Evolutionary conservation across 92 coral and sea anemone species (phyloP).

Genomic region (Porites lobata): DNA sequence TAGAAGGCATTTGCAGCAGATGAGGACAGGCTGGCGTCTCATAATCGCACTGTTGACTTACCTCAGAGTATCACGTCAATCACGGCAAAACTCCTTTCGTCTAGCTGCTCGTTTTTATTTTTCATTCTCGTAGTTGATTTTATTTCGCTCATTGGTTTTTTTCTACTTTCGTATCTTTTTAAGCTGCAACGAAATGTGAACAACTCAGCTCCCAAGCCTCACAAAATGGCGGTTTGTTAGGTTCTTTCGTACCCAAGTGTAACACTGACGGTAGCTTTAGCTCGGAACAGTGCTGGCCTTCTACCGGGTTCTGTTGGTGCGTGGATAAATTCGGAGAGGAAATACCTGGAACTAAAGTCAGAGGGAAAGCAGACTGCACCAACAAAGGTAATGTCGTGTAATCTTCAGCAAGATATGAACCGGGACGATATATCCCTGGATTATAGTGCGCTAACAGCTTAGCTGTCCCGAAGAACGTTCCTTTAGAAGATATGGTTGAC

Average conservation of each 20-base stretch:
- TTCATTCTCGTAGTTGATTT: not conserved
- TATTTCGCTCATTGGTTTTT: not conserved
- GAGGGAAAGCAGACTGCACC: constrained; percentile 73
- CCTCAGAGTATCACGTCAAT: no score
- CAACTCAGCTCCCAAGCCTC: constrained; percentile 25
- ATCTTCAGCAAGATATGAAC: not conserved
- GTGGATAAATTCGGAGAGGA: constrained; percentile 44
- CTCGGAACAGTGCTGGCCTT: constrained; percentile 73
- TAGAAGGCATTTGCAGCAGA: no score
- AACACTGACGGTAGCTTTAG: constrained; percentile 65
- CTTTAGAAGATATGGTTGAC: no score
- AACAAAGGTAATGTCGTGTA: constrained; percentile 43
- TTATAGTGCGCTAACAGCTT: no score
- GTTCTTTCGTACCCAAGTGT: constrained; percentile 72
- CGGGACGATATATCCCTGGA: no score
- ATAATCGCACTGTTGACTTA: no score
- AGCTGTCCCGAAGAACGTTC: no score
- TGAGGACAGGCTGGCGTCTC: no score
- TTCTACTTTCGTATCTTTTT: not conserved
- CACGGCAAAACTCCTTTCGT: no score
- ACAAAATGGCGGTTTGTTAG: constrained; percentile 38
- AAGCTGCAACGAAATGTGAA: constrained; percentile 51
- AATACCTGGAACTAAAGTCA: constrained; percentile 55
- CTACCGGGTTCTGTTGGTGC: constrained; percentile 78
- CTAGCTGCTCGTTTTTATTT: not conserved